These are phyloP conservation scores for Watsonalla cultraria DNA, from an alignment of 2,888 invertebrate species.

Conservation along the genomic window DNA sequence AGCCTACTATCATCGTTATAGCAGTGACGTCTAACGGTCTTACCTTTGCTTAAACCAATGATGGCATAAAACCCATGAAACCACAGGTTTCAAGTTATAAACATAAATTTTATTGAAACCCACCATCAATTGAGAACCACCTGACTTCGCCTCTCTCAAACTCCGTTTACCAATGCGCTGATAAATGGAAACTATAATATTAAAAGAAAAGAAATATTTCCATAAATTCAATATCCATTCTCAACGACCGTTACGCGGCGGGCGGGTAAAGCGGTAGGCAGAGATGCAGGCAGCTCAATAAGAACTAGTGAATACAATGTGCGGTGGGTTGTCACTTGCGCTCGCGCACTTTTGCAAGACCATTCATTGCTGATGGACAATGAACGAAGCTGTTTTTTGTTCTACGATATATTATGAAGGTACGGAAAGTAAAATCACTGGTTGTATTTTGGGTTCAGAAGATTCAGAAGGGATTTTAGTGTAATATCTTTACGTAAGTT, in stretches of 20 bases:
- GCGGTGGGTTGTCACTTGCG: conserved; percentile 68
- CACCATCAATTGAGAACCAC: no score
- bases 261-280: conserved; percentile 7
- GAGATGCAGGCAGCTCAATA: conserved; percentile 51
- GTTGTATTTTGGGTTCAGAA: neutral
- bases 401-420: neutral
- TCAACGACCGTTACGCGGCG: conserved; percentile 7
- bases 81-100: no score
- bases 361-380: conserved; percentile 67
- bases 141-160: no score
- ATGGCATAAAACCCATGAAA: no score
- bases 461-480: neutral
- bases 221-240: neutral
- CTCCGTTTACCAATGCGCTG: neutral
- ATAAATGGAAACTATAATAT: neutral
- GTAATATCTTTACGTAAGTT: no score
- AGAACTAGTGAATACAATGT: conserved; percentile 52
- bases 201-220: neutral
- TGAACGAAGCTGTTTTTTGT: conserved; percentile 34
- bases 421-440: neutral
- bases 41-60: no score
- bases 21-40: no score
- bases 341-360: conserved; percentile 56
- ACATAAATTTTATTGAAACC: no score
- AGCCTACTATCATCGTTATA: no score